Evolutionary conservation across 64 coral and sea anemone genomes (phyloP), one percentile per base, ranked within the genome.

Genomic region (Trachythela sp.): DNA sequence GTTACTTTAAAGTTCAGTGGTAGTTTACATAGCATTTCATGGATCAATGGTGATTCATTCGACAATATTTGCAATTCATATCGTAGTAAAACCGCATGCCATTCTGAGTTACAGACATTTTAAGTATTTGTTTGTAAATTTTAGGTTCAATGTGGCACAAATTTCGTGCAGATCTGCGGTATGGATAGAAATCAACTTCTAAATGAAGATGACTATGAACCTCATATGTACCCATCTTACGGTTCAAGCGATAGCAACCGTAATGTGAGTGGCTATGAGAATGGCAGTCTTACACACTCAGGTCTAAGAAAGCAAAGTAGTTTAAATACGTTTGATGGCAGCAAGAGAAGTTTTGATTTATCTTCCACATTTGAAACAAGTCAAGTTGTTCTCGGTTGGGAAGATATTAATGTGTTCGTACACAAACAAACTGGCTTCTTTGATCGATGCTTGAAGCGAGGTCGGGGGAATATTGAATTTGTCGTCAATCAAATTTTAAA

Each of bases 381-480:
- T 37, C 75, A 39, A 17, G 35, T 80, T 1, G 37, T 80, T 39
- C 75, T 80, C 30, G 75, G 75, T 35, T 80, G 75, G 75, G 75
- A 80, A 39, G 37, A 80, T 39, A 80, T 80, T 80, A 80, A 80
- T 80, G 75, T 35, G 33, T 80, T 80, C 35, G 75, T 80, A 18
- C 75, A 80, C 20, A 35, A 39, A 80, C 33, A 15, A 2, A 80
- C 75, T 35, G 75, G 75, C 33, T 37, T 35, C 37, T 80, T 80
- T 80, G 75, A 80, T 80, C 75, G 75, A 37, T 80, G 75, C 20
- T 80, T 80, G 37, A 80, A 39, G 37, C 75, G 33, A 80, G 20
- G 75, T 37, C 75, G 75, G 3, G 75, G 75, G 6, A 80, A 39
- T 39, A 80, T 80, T 2, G 75, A 80, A 30, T 80, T 80, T 80